Base-by-base conservation (phyloP, 1,140 invertebrate species). In the Sipha flava region DNA sequence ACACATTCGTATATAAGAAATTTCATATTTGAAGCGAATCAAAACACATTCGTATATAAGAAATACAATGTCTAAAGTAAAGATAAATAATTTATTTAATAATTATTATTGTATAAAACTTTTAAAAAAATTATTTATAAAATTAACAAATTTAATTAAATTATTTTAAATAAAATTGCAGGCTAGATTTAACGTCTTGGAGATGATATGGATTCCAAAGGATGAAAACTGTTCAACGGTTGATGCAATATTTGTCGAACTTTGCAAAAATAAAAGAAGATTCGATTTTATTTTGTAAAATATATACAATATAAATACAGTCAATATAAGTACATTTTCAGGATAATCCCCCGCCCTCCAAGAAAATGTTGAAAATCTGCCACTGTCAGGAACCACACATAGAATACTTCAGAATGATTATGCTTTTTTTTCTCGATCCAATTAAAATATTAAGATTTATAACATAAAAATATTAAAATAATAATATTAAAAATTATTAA, bases 1-100 rank as follows among this genome's bases (percentile, higher is more conserved):
- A 68, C 64, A 57, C 26, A 68, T 68, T 10, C 26, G n/a, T n/a
- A n/a, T n/a, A n/a, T n/a, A n/a, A n/a, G n/a, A n/a, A n/a, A n/a
- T 68, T 37, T 68, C 64, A 34, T 40, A n/a, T 68, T 37, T 68
- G 64, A 68, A 68, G 21, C 31, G 64, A 9, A 21, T 34, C 4
- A 68, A 68, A 68, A 68, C 64, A 57, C 26, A 68, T 68, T 10
- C 26, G n/a, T n/a, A n/a, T n/a, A n/a, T n/a, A n/a, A n/a, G n/a
- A 4, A 57, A 57, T 57, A 57, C 54, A 26, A 57, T 57, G 54
- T 26, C 23, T n/a, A 23, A 57, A 16, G 21, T 57, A 57, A 57
- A 2, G 14, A 52, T 52, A 14, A 52, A 52, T n/a, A n/a, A n/a
- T n/a, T n/a, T n/a, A n/a, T n/a, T n/a, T n/a, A n/a, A n/a, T n/a